phyloP scores from a whole-genome alignment of 2,797 vertebrate species.

The Falco peregrinus region DNA sequence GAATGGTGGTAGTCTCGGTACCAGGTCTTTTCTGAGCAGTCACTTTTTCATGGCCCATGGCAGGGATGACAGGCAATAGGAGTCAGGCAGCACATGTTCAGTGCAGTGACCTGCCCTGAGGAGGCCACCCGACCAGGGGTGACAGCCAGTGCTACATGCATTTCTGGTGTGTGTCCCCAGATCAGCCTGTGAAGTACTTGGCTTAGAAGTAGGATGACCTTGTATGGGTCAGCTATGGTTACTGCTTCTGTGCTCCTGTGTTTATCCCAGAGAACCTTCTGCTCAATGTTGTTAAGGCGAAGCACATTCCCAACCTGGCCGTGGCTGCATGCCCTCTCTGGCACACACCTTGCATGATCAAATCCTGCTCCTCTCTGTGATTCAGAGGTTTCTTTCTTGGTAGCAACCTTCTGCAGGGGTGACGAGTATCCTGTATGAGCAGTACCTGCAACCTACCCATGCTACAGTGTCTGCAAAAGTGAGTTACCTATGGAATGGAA shows the following conservation, averaged over 20 bases:
- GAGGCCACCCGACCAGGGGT: fast-evolving
- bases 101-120: background rate
- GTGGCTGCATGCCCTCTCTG: background rate
- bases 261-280: background rate
- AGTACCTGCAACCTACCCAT: background rate
- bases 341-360: fast-evolving
- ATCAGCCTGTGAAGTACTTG: background rate
- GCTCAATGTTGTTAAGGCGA: background rate
- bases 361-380: background rate
- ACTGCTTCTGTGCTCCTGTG: background rate
- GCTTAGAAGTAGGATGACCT: background rate
- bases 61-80: background rate
- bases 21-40: background rate
- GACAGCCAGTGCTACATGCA: too few relatives aligned
- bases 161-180: background rate
- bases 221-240: background rate
- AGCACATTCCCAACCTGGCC: background rate
- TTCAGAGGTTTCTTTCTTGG: background rate
- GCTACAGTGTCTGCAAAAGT: background rate
- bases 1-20: fast-evolving
- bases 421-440: background rate
- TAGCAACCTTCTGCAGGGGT: background rate
- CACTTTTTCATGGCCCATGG: background rate
- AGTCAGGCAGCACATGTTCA: background rate
- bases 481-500: background rate